Evolutionary conservation across 1,140 invertebrate species (phyloP), one percentile per base, ranked within the genome.

Genomic region (Radopholus similis): DNA sequence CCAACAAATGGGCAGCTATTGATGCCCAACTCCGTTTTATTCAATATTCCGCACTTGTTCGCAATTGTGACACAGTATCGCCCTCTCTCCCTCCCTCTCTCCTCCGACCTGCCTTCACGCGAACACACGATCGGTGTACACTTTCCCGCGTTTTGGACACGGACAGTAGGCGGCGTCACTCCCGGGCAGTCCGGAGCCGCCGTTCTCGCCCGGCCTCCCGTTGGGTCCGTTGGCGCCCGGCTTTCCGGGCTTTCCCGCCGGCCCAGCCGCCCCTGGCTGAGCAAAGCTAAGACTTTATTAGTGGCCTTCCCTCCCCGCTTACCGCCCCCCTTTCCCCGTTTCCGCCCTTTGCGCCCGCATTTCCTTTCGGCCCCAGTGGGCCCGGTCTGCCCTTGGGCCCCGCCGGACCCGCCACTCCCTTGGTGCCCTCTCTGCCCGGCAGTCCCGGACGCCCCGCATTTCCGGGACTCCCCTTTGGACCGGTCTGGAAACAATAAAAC

Each of bases 351-450:
- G 21, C 28, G 3, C 66, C 66, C 9, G 42, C 1, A n/a, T 38
- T 28, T 21, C 66, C 66, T 28, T 40, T 38, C 38, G 21, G 37
- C 1, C 66, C 66, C 28, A 44, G 15, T 4, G 44, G 58, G 6
- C 66, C 65, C 26, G 37, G 38, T 13, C 38, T 21, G n/a, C 65
- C 65, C 13, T 67, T 67, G 15, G 65, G 62, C 6, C 65, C 65
- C 2, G 65, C 21, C 32, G 28, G 4, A 2, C 58, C 58, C 21
- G 40, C 21, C 1, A 62, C 30, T 6, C 34, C 58, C 47, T 62
- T 18, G 15, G 28, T 38, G n/a, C 32, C n/a, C n/a, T 40, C 40
- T 0, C 23, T 23, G 26, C 28, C 26, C 40, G 30, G 30, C 30
- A 21, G n/a, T 40, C 55, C 63, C 4, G 30, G 40, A 15, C 11